Evolutionary conservation across 2,888 invertebrate genomes (phyloP).

Genomic region (Dicranocentrus wangi): DNA sequence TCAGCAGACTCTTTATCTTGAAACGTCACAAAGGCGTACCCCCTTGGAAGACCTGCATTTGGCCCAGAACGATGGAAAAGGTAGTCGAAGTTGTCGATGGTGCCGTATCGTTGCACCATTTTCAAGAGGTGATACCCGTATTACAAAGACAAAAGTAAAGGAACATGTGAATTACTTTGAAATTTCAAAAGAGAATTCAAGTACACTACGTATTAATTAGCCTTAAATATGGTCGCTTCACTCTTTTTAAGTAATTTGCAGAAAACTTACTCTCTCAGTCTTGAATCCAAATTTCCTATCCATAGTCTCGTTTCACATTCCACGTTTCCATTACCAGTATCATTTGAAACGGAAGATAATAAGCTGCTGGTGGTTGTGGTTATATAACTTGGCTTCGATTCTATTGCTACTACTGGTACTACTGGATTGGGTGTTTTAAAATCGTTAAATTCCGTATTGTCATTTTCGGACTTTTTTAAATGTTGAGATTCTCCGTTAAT

Average conservation of each 20-base stretch:
- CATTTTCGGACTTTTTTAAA: background rate
- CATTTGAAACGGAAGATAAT: no score
- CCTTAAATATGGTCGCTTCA: no score
- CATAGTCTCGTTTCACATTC: conserved; percentile 79
- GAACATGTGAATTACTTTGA: conserved; percentile 23
- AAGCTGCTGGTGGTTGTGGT: no score
- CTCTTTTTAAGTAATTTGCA: conserved; percentile 48
- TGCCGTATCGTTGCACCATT: conserved; percentile 94
- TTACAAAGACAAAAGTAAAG: conserved; percentile 69
- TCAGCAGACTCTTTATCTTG: conserved; percentile 81
- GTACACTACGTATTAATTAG: no score
- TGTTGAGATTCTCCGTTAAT: no score
- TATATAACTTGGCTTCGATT: background rate
- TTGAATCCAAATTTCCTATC: conserved; percentile 92
- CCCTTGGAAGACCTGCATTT: conserved; percentile 81
- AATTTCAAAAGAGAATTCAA: background rate
- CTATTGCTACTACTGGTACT: background rate
- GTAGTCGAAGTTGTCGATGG: conserved; percentile 95
- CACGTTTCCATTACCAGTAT: background rate
- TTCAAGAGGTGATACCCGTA: conserved; percentile 94
- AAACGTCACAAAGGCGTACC: conserved; percentile 95
- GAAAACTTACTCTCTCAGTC: conserved; percentile 93
- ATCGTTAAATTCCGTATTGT: no score
- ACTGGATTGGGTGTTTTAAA: background rate
- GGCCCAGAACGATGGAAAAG: conserved; percentile 94